Evolutionary conservation across 2,888 invertebrate genomes (phyloP), one percentile per base, ranked within the genome.

Genomic region (Meta bourneti): DNA sequence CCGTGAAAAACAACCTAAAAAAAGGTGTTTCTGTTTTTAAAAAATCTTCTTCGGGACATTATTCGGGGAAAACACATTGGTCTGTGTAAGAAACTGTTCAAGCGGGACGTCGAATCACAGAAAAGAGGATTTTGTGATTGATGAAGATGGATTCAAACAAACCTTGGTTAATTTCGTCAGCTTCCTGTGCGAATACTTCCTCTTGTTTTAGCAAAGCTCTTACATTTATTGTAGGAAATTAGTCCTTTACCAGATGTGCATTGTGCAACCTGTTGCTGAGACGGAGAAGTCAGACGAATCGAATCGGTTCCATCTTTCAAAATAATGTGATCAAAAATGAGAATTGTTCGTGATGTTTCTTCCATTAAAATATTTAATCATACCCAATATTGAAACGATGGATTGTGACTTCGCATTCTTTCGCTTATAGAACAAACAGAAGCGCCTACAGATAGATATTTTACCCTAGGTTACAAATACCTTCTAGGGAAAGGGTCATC

Each of bases 91-190:
- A 87, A 87, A 71, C 69, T 52, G 71, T 80, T 52, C 52, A 54
- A 79, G 79, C 77, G 79, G 78, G 71, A 87, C 52, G 61, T 79
- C 71, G 72, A 79, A 79, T 51, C 51, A 72, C 19, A 70, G 72
- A 71, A 78, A 78, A 78, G 87, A 87, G 70, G 34, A 71, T 34
- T 54, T 48, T 13, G 52, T 87, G 87, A 87, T 87, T 79, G 87
- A 87, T 87, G 87, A 79, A 54, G 87, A 87, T 79, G 34, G 87
- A 87, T 87, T 79, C 71, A 79, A 87, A 80, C 87, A 87, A 87
- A 87, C 79, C 70, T 87, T 79, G 80, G 71, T 87, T 84, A 84
- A 84, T 84, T 84, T 61, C 74, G 54, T 84, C 75, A 72, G 74
- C 84, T 84, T 84, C 84, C 84, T 74, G 74, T 84, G 84, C 74